Evolutionary conservation across 35 echinoderm and acorn worm species (phyloP), one percentile per base, ranked within the genome.

Genomic region (Lytechinus pictus): DNA sequence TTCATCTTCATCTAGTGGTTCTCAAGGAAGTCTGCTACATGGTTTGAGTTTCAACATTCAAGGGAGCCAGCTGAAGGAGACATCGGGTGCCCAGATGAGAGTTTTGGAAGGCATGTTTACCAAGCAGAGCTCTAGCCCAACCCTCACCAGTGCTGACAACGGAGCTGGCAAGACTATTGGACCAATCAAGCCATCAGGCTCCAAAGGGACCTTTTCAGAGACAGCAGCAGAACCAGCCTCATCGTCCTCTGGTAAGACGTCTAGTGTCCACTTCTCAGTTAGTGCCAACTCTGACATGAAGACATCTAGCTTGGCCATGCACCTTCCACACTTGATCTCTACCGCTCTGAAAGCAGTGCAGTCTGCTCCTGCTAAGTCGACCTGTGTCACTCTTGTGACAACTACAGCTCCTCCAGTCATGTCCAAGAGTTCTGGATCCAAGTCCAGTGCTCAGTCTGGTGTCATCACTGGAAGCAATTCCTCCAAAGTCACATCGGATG

Each of bases 21-120:
- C 52, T 10, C 97, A 87, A 89, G 91, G 93, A 19, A 96, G 91
- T 55, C 54, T 97, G 4, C 91, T 97, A 86, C 95, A 96, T 12
- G 97, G 97, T 0, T 94, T 97, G 27, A 97, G 95, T 27, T 97
- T 95, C 86, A 95, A 97, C 53, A 89, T 97, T 13, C 97, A 97
- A 87, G 93, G 96, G 52, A 92, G 94, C 53, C 94, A 96, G 88
- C 88, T 56, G 87, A 97, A 97, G 55, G 94, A 97, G 24, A 86
- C 71, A 10, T 86, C 94, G 9, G 94, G 90, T 27, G 55, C 87
- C 44, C 94, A 96, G 14, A 95, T 89, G 53, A 90, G 94, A 12
- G 95, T 98, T 2, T 28, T 98, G 51, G 97, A 98, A 54, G 96
- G 97, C 8, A 96, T 98, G 21, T 93, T 98, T n/a, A 95, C 52